Evolutionary conservation across 2,888 invertebrate genomes (phyloP), one percentile per base, ranked within the genome.

Genomic region (Drosophila nr. perissopoda): DNA sequence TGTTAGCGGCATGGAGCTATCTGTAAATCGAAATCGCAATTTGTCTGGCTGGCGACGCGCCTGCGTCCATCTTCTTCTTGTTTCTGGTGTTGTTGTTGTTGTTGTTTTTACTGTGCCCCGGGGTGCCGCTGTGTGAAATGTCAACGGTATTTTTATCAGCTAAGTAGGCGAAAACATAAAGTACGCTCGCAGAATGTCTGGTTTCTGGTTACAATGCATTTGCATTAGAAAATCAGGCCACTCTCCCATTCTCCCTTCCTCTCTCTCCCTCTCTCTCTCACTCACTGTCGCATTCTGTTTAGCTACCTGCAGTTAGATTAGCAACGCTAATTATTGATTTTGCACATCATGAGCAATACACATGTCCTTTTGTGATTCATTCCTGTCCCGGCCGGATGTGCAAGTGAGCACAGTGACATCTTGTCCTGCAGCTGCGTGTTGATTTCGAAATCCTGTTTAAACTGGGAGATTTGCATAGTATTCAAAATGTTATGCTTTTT

Each of bases 101-200:
- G 27, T 38, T 38, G 59, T 29, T 65, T 48, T 66, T 62, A 25
- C 21, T 3, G 29, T 45, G 5, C 36, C 51, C 64, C 13, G 64
- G 64, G 63, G 51, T 34, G 66, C 58, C 59, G 64, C 79, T 70
- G 67, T 54, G 69, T 54, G 69, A 89, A 89, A 89, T 87, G 89
- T 84, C 89, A 84, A 80, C 74, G 85, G 71, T 89, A 89, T 89
- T 85, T 87, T 77, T 89, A 87, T 76, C 76, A 66, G 71, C 68
- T 61, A 73, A 76, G 68, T 81, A 69, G 73, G 64, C 75, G 69
- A 60, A 62, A 57, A 16, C 38, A 71, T 79, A 25, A 65, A 62
- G 52, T 66, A 42, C 49, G 69, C 61, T 48, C 69, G 57, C 53
- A 62, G 53, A 63, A 67, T 70, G 33, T n/a, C 52, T 40, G 59